A percentile compares a stretch with the other conserved stretches of the same genome.
Conservation (phyloP, 92 coral and sea anemone genomes). For the Epizoanthus stellaris region DNA sequence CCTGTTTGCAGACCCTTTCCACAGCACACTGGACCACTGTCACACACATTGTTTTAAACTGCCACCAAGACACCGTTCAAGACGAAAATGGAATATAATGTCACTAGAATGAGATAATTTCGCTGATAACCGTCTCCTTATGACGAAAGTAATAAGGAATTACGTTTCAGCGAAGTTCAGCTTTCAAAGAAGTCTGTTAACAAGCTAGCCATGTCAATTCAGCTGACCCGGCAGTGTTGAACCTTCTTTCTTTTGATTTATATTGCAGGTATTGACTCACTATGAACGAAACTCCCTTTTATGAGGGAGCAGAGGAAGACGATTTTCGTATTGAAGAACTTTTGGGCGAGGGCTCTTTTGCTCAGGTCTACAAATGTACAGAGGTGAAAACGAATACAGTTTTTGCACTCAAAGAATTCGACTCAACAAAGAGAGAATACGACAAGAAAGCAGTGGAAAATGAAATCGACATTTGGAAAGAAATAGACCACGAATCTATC, state of each 20-base stretch:
- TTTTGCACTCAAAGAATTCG: constrained; percentile 76
- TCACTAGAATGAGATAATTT: constrained; percentile 8
- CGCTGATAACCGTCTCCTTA: constrained; percentile 36
- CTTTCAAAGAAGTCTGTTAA: not conserved
- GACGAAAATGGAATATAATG: constrained; percentile 22
- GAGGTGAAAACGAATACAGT: constrained; percentile 56
- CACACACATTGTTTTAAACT: not conserved
- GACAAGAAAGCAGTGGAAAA: constrained; percentile 61
- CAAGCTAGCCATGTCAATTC: not conserved
- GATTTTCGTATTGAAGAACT: constrained; percentile 68
- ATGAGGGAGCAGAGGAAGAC: constrained; percentile 37
- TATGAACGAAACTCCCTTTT: constrained; percentile 18
- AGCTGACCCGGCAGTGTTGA: not conserved
- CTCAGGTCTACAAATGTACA: constrained; percentile 73
- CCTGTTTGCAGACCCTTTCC: not conserved
- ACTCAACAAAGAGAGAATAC: constrained; percentile 33
- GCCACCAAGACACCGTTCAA: not conserved
- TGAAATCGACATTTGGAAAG: constrained; percentile 81
- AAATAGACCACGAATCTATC: constrained; percentile 79
- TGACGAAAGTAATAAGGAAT: constrained; percentile 3
- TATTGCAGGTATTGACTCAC: constrained; percentile 8
- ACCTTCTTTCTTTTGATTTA: not conserved
- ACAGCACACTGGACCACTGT: not conserved
- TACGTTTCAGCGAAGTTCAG: not conserved
- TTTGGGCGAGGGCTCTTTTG: constrained; percentile 84